Evolutionary conservation across 2,113 vertebrate genomes (phyloP).

Genomic region (Deroptyus accipitrinus): DNA sequence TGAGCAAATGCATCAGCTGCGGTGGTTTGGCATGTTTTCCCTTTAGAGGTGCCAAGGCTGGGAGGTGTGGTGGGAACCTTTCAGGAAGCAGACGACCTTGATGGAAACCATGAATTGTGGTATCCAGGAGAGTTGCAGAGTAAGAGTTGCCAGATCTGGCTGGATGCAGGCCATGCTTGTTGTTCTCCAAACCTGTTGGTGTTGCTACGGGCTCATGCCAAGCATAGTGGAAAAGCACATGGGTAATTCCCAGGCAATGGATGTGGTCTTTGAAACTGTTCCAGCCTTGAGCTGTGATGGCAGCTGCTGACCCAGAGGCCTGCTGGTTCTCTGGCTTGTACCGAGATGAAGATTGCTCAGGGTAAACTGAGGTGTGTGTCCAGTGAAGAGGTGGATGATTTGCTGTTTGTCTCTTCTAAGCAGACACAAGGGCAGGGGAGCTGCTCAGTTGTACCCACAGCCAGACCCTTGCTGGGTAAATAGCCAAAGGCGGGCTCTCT

Average conservation of each 20-base stretch:
- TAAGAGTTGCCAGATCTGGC: background rate
- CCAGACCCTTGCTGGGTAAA: background rate
- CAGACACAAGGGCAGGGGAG: background rate
- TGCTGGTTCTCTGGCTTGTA: background rate
- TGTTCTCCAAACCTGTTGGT: background rate
- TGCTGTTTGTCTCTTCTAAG: background rate
- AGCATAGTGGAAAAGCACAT: background rate
- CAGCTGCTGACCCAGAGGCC: background rate
- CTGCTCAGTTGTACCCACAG: background rate
- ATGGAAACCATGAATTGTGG: background rate
- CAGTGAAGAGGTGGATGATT: background rate
- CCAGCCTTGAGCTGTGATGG: background rate
- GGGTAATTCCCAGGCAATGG: background rate
- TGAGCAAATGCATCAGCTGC: background rate
- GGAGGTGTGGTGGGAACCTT: background rate
- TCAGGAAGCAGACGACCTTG: background rate
- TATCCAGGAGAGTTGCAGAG: background rate
- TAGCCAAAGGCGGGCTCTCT: background rate
- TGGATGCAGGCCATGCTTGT: background rate
- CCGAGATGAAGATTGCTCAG: background rate
- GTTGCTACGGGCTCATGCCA: background rate
- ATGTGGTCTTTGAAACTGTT: background rate
- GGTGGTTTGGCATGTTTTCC: background rate
- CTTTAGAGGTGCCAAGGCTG: background rate
- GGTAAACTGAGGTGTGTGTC: background rate